phyloP scores from a whole-genome alignment of 2,888 invertebrate species.

The Brenthis ino region DNA sequence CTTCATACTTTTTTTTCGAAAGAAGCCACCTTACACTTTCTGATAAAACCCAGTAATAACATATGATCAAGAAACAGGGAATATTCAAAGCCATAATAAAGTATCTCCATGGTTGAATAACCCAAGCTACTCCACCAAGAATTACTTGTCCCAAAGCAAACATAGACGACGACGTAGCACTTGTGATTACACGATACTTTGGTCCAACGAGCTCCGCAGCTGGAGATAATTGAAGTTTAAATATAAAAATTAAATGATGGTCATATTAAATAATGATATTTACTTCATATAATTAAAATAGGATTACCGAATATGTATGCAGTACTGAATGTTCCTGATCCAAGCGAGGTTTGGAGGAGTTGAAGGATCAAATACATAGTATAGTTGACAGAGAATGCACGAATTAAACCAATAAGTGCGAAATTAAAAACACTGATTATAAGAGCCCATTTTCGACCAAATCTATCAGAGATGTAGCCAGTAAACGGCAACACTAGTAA shows the following conservation, averaged over 20 bases:
- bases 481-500: conserved; percentile 86
- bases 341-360: conserved; percentile 63
- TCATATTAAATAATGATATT: not conserved
- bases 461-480: conserved; percentile 86
- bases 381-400: conserved; percentile 78
- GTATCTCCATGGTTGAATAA: conserved; percentile 85
- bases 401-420: conserved; percentile 56
- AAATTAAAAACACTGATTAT: conserved; percentile 64
- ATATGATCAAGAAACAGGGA: conserved; percentile 85
- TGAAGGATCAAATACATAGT: conserved; percentile 65
- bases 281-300: not conserved
- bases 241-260: not conserved
- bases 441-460: conserved; percentile 77
- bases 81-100: conserved; percentile 85
- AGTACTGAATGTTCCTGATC: conserved; percentile 66
- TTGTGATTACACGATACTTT: conserved; percentile 86
- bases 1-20: conserved; percentile 83
- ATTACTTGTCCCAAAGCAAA: conserved; percentile 88
- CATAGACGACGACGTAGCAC: conserved; percentile 85
- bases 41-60: conserved; percentile 84
- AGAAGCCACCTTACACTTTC: conserved; percentile 90
- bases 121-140: conserved; percentile 86
- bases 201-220: conserved; percentile 88
- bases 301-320: conserved; percentile 50
- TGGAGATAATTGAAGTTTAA: conserved; percentile 23